phyloP scores from a whole-genome alignment of 2,113 vertebrate genomes.

The Loxodonta africana region DNA sequence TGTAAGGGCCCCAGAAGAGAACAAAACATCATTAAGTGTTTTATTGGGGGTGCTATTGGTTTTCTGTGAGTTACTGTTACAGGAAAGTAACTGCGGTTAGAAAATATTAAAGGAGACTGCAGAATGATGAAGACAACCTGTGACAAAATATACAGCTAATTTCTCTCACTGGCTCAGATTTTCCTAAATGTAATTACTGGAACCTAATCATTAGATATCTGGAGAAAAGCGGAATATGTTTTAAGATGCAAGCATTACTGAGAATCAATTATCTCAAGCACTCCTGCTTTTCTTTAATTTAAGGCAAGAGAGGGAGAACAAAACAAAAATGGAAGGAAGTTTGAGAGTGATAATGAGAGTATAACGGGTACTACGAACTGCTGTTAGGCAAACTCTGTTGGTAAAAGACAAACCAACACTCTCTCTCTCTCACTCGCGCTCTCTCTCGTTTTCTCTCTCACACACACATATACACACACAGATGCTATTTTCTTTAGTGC shows the following conservation, averaged over 20 bases:
- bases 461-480: neutral
- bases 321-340: neutral
- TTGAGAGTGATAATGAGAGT: conserved; percentile 8
- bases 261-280: conserved; percentile 54
- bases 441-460: too few species aligned
- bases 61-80: conserved; percentile 64
- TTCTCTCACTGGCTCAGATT: neutral
- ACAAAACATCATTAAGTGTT: conserved; percentile 49
- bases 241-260: conserved; percentile 22
- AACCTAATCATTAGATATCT: neutral
- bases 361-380: neutral
- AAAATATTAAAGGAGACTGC: neutral
- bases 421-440: too few species aligned
- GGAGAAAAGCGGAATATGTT: neutral
- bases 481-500: neutral
- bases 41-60: conserved; percentile 35
- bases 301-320: conserved; percentile 29
- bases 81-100: conserved; percentile 31
- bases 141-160: neutral
- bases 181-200: conserved; percentile 30
- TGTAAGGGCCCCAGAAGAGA: neutral
- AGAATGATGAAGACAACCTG: neutral
- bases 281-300: conserved; percentile 30
- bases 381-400: neutral
- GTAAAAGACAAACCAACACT: neutral